Evolutionary conservation across 1,140 invertebrate species (phyloP).

Genomic region (Babylonia areolata): DNA sequence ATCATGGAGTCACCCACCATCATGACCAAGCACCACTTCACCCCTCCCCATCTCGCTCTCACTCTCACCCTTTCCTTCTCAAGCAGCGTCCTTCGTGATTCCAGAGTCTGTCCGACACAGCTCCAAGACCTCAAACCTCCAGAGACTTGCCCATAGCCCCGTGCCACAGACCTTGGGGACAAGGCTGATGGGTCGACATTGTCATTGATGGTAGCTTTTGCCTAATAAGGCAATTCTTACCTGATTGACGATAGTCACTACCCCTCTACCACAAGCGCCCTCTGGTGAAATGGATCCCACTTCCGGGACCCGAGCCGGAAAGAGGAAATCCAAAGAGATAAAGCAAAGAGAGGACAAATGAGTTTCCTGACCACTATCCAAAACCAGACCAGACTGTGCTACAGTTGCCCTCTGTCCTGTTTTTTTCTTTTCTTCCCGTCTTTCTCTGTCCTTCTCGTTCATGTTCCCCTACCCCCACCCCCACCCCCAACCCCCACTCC

Average conservation of each 20-base stretch:
- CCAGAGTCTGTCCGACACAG: not conserved
- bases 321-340: not conserved
- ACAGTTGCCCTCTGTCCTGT: too few relatives aligned
- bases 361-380: not conserved
- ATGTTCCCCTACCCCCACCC: too few relatives aligned
- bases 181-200: not conserved
- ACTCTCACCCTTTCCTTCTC: too few relatives aligned
- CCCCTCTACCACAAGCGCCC: not conserved
- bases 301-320: not conserved
- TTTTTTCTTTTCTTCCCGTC: too few relatives aligned
- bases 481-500: too few relatives aligned
- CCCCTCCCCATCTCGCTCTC: not conserved
- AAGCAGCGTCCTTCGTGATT: too few relatives aligned
- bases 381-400: not conserved
- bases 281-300: conserved; percentile 14
- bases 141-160: not conserved
- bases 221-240: conserved; percentile 18
- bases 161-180: not conserved
- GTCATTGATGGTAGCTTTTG: conserved; percentile 8
- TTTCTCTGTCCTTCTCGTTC: too few relatives aligned
- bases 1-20: not conserved
- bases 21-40: not conserved
- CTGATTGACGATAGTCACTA: conserved; percentile 1
- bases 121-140: not conserved
- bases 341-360: conserved; percentile 4